Evolutionary conservation across 2,888 invertebrate genomes (phyloP).

Genomic region (Unio pictorum): DNA sequence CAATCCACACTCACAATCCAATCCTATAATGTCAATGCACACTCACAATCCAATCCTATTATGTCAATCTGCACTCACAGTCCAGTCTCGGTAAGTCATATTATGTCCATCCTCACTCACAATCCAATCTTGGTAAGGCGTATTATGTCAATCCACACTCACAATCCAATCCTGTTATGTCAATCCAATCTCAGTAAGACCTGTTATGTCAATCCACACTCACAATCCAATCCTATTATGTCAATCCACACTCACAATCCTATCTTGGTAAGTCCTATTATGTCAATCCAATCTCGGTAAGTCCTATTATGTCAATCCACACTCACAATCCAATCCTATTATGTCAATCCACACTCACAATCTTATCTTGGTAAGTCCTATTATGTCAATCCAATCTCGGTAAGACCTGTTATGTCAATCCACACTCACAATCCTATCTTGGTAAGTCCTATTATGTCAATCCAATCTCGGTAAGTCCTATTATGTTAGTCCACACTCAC

Average conservation of each 20-base stretch:
- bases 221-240: slow-evolving; percentile 82
- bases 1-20: slow-evolving; percentile 88
- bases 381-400: neutral
- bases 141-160: slow-evolving; percentile 92
- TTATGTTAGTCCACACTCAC: slow-evolving; percentile 92
- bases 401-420: slow-evolving; percentile 94
- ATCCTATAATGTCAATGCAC: slow-evolving; percentile 61
- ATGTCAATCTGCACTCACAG: slow-evolving; percentile 90
- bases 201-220: slow-evolving; percentile 94
- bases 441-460: slow-evolving; percentile 71
- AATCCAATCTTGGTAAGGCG: slow-evolving; percentile 79
- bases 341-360: slow-evolving; percentile 90
- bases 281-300: neutral
- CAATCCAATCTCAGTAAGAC: slow-evolving; percentile 76
- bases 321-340: slow-evolving; percentile 81
- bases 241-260: slow-evolving; percentile 89
- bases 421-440: slow-evolving; percentile 84
- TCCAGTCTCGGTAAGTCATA: slow-evolving; percentile 79
- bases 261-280: slow-evolving; percentile 77
- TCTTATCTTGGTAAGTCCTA: slow-evolving; percentile 79
- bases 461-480: too few relatives aligned
- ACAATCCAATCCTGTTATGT: slow-evolving; percentile 78
- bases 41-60: slow-evolving; percentile 67
- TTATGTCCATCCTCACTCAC: slow-evolving; percentile 92
- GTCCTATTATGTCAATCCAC: slow-evolving; percentile 88